Evolutionary conservation across 1,140 invertebrate genomes (phyloP).

Genomic region (Pseudobourletiella spinata): DNA sequence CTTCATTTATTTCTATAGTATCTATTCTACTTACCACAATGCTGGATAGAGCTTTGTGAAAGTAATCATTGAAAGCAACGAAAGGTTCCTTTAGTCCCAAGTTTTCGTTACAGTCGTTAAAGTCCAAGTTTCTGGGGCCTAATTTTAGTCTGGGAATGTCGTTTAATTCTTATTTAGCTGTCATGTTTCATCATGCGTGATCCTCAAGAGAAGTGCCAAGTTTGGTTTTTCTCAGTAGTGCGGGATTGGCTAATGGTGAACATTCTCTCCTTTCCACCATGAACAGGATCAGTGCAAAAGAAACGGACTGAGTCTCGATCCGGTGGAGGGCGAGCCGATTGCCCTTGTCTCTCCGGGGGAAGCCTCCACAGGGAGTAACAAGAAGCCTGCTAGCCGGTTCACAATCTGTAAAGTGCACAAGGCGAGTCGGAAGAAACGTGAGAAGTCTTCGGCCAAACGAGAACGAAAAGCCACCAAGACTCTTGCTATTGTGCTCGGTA

Average conservation of each 20-base stretch:
- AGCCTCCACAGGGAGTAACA: constrained; percentile 41
- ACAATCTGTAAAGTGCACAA: constrained; percentile 89
- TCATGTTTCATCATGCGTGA: too few relatives aligned
- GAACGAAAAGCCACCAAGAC: constrained; percentile 99
- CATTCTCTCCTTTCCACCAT: background rate
- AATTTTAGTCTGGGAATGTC: background rate
- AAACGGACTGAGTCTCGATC: constrained; percentile 35
- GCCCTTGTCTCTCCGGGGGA: constrained; percentile 42
- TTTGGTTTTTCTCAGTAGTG: background rate
- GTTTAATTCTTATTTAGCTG: too few relatives aligned
- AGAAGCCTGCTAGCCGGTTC: constrained; percentile 58
- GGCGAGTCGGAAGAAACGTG: constrained; percentile 86
- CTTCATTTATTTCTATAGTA: too few relatives aligned
- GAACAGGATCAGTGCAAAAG: constrained; percentile 31
- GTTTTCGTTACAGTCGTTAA: too few relatives aligned
- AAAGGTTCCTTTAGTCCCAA: too few relatives aligned
- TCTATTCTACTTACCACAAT: too few relatives aligned
- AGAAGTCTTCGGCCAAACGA: constrained; percentile 87
- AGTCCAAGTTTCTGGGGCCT: too few relatives aligned
- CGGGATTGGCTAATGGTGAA: background rate
- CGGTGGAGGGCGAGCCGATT: constrained; percentile 38
- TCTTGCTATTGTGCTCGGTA: constrained; percentile 95
- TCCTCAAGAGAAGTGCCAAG: background rate
- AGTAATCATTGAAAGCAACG: too few relatives aligned
- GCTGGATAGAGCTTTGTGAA: too few relatives aligned